These are phyloP conservation scores for Gallinago nigripennis DNA, from an alignment of 2,797 vertebrate species.

Conservation along the genomic window DNA sequence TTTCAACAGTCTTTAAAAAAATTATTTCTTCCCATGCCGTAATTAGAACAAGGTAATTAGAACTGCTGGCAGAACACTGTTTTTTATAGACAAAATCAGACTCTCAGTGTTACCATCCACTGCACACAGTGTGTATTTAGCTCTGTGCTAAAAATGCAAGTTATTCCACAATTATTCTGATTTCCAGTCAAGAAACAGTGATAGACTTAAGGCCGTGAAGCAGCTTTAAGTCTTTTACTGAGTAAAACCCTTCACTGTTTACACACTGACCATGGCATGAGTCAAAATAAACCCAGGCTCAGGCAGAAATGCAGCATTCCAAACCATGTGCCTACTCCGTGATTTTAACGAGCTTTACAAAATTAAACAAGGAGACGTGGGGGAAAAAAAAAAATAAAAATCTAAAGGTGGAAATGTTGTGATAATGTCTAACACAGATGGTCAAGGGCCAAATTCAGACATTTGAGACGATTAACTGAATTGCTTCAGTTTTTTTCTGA, in stretches of 20 bases:
- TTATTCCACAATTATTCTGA: background rate
- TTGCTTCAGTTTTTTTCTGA: background rate
- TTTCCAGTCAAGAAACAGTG: conserved; percentile 7
- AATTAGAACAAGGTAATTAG: background rate
- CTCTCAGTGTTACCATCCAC: background rate
- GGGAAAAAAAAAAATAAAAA: background rate
- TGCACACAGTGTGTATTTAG: background rate
- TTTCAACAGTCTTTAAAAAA: background rate
- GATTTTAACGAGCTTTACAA: conserved; percentile 14
- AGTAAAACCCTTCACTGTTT: conserved; percentile 33
- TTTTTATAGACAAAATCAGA: background rate
- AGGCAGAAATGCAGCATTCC: conserved; percentile 29
- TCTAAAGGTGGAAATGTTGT: background rate
- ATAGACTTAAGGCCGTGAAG: background rate
- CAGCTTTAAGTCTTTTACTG: background rate
- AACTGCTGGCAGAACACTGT: background rate
- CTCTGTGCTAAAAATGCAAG: background rate
- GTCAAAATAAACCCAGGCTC: conserved; percentile 51
- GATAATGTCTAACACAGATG: background rate
- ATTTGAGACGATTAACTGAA: background rate
- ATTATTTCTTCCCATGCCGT: background rate
- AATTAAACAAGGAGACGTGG: background rate
- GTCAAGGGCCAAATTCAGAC: background rate
- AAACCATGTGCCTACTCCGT: background rate
- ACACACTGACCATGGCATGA: background rate